Percentiles rank a stretch among this genome's conserved stretches.
Conservation (phyloP, 2,797 vertebrate genomes). For the Diplodus puntazzo region DNA sequence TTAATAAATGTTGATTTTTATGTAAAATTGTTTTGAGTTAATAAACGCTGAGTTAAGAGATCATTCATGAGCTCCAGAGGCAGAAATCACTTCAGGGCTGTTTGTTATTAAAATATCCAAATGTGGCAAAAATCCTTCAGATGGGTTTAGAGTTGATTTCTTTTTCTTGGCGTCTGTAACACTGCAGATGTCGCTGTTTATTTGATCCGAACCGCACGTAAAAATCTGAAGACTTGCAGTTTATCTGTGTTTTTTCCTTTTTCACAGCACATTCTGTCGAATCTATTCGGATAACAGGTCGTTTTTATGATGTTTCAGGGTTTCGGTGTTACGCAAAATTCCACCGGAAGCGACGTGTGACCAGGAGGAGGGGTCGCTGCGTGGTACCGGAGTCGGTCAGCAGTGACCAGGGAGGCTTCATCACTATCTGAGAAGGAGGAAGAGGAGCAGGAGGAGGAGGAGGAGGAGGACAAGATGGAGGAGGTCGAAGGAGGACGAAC, state of each 20-base stretch:
- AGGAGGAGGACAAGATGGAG: slow-evolving; percentile 58
- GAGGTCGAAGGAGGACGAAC: no score
- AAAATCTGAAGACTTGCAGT: background rate
- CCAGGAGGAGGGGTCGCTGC: slow-evolving; percentile 93
- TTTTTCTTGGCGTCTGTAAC: background rate
- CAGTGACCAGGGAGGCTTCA: slow-evolving; percentile 94
- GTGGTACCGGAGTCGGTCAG: slow-evolving; percentile 92
- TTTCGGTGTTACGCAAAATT: slow-evolving; percentile 97
- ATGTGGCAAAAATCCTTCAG: background rate
- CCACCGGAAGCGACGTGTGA: slow-evolving; percentile 96
- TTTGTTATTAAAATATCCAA: background rate
- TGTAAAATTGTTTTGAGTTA: background rate
- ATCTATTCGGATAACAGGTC: background rate
- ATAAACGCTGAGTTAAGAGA: background rate
- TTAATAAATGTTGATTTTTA: background rate
- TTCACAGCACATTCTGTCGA: background rate
- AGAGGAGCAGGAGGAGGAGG: slow-evolving; percentile 33
- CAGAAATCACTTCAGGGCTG: background rate
- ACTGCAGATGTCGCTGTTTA: background rate
- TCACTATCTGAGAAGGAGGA: slow-evolving; percentile 88
- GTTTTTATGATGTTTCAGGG: slow-evolving; percentile 77
- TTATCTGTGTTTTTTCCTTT: background rate
- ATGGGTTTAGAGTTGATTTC: background rate
- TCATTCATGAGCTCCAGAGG: background rate
- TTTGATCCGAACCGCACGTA: background rate